A percentile compares a stretch with the other conserved stretches of the same genome.
Evolutionary conservation across 2,888 invertebrate genomes (phyloP).

Genomic region (Nesidiocoris tenuis): DNA sequence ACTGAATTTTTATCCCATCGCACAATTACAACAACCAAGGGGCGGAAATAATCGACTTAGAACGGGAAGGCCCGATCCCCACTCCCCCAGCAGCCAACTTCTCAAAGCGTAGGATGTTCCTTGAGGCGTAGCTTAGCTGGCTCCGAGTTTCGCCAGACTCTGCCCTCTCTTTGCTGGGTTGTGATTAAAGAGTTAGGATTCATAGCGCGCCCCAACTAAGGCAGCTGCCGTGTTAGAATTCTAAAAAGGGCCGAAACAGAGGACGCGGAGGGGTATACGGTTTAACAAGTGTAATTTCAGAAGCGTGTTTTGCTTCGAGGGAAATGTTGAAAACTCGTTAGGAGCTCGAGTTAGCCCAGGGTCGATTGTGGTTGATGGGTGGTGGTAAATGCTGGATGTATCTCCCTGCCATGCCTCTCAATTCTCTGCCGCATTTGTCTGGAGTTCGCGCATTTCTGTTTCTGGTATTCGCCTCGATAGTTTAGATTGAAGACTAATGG

Average conservation of each 20-base stretch:
- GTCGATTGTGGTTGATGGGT: not conserved
- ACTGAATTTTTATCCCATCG: constrained; percentile 32
- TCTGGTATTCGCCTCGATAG: too few relatives aligned
- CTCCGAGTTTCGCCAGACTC: constrained; percentile 15
- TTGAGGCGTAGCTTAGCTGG: not conserved
- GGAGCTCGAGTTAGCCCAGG: constrained; percentile 5
- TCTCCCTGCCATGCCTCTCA: not conserved
- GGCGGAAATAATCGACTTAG: constrained; percentile 39
- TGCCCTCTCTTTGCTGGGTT: constrained; percentile 28
- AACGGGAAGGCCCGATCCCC: constrained; percentile 14
- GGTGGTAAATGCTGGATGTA: not conserved
- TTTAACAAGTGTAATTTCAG: constrained; percentile 44
- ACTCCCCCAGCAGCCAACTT: not conserved
- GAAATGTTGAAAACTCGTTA: constrained; percentile 47
- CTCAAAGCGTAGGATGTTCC: not conserved
- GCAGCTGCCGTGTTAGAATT: constrained; percentile 39
- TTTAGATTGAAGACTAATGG: too few relatives aligned
- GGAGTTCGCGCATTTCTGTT: not conserved
- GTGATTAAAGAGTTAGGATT: constrained; percentile 45
- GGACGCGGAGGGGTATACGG: constrained; percentile 25
- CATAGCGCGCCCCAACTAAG: constrained; percentile 27
- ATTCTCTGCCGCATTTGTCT: not conserved
- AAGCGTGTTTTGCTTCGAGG: constrained; percentile 45
- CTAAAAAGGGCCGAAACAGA: constrained; percentile 32
- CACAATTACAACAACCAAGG: constrained; percentile 39